Conservation (phyloP, 2,797 vertebrate species). For the Chaetophractus vellerosus region DNA sequence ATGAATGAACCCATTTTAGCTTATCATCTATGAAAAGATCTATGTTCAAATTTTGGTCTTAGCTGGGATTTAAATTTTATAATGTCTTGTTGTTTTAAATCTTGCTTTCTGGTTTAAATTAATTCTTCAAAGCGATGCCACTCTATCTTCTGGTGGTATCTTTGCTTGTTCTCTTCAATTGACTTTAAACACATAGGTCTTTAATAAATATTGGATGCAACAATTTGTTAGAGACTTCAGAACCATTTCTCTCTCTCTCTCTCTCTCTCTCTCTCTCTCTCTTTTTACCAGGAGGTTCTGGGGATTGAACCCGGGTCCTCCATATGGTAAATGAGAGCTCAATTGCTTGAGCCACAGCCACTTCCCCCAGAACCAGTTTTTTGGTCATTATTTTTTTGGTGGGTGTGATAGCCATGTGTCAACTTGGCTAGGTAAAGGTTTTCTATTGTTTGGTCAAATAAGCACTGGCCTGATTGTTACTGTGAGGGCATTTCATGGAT, state of each 20-base stretch:
- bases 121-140: neutral
- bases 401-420: no score
- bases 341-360: no score
- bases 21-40: neutral
- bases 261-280: no score
- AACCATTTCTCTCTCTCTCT: no score
- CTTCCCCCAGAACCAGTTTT: no score
- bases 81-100: constrained; percentile 12
- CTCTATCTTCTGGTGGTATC: neutral
- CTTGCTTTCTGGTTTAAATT: neutral
- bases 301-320: no score
- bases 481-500: no score
- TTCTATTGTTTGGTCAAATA: no score
- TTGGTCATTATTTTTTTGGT: neutral
- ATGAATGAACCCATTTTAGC: constrained; percentile 7
- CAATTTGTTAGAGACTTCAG: neutral
- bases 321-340: no score
- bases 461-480: no score
- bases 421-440: no score
- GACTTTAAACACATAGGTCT: neutral
- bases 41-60: neutral
- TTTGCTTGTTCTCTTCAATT: neutral
- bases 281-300: no score
- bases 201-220: neutral
- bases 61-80: neutral